A percentile compares a stretch with the other conserved stretches of the same genome.
Conservation (phyloP, 1,140 invertebrate genomes). For the Drosophila takahashii region DNA sequence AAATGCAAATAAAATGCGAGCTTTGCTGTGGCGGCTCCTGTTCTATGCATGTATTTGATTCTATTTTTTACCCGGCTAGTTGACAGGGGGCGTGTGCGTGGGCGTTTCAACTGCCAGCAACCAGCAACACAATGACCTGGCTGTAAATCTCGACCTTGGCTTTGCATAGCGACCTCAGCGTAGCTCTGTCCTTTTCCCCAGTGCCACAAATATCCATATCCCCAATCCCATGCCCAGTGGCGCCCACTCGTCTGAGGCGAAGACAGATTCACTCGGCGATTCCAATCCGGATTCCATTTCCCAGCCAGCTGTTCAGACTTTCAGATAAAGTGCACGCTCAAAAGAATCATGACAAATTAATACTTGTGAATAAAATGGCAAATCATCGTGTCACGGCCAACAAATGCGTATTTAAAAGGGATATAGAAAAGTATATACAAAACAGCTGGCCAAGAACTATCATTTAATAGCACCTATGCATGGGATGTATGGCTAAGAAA, state of each 20-base stretch:
- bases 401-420: conserved; percentile 2
- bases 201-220: conserved; percentile 2
- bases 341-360: conserved; percentile 23
- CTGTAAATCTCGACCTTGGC: conserved; percentile 60
- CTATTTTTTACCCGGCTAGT: conserved; percentile 42
- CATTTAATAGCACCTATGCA: conserved; percentile 1
- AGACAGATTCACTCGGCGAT: conserved; percentile 15
- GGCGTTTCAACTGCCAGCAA: conserved; percentile 36
- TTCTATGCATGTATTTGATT: conserved; percentile 29
- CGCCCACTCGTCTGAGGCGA: conserved; percentile 32
- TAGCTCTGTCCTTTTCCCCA: conserved; percentile 22
- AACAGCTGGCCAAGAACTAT: conserved; percentile 1
- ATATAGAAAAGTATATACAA: not conserved
- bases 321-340: conserved; percentile 1
- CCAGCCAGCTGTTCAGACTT: conserved; percentile 17
- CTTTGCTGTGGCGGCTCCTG: conserved; percentile 25
- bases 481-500: not conserved
- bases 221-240: not conserved
- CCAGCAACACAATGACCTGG: conserved; percentile 48
- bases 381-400: conserved; percentile 7
- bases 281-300: conserved; percentile 13
- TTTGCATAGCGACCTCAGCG: conserved; percentile 56
- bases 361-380: conserved; percentile 9
- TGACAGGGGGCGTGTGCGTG: conserved; percentile 26
- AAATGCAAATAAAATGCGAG: conserved; percentile 70